Percentiles rank a stretch among this genome's conserved stretches.
Evolutionary conservation across 1,140 invertebrate species (phyloP).

Genomic region (Pseudomyrmex pallidus): DNA sequence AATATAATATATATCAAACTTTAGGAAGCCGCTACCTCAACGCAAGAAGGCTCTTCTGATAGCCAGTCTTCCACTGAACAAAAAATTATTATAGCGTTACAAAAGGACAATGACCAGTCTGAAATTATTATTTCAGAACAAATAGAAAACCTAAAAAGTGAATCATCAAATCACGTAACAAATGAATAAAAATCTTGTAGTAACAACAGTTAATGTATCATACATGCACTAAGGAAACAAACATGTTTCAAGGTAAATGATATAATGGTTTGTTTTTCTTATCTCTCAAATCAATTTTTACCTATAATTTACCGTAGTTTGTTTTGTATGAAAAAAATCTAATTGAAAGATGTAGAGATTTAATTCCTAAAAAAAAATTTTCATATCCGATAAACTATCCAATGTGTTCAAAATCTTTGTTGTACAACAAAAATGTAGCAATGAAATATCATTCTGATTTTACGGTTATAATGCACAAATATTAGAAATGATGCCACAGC

Average conservation of each 20-base stretch:
- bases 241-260: not conserved
- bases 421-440: too few species aligned
- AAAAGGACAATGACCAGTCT: conserved; percentile 81
- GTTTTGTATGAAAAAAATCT: too few species aligned
- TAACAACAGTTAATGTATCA: not conserved
- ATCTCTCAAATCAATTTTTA: too few species aligned
- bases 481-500: too few species aligned
- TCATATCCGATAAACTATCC: too few species aligned
- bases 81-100: conserved; percentile 89
- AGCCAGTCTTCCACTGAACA: conserved; percentile 87
- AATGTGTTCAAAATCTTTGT: too few species aligned
- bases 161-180: conserved; percentile 79
- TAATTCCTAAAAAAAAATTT: too few species aligned
- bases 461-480: too few species aligned
- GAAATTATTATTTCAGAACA: conserved; percentile 79
- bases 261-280: too few species aligned
- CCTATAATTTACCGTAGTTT: too few species aligned
- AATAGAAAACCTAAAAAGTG: conserved; percentile 78
- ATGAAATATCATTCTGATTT: too few species aligned
- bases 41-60: conserved; percentile 87
- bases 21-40: conserved; percentile 87
- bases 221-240: not conserved
- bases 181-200: conserved; percentile 77
- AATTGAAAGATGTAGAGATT: too few species aligned
- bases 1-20: not conserved